phyloP scores from a whole-genome alignment of 2,888 invertebrate species.

The Chelonus formosanus region DNA sequence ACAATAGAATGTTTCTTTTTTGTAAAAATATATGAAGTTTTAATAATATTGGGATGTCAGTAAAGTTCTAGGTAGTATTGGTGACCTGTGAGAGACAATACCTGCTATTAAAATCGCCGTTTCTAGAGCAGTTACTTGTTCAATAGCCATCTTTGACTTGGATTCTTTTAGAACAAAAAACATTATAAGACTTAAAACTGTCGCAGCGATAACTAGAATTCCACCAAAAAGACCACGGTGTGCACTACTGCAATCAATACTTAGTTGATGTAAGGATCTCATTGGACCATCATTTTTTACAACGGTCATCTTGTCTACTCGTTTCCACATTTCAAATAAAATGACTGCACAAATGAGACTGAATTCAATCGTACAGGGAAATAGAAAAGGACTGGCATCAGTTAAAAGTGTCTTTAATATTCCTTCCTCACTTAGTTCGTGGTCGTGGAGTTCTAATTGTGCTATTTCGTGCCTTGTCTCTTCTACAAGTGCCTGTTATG shows the following conservation, averaged over 20 bases:
- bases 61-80: not conserved
- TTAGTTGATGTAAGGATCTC: slow-evolving; percentile 57
- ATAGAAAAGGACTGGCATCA: slow-evolving; percentile 81
- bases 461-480: slow-evolving; percentile 90
- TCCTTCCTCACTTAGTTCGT: slow-evolving; percentile 50
- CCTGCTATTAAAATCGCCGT: slow-evolving; percentile 55
- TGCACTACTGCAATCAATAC: slow-evolving; percentile 83
- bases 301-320: slow-evolving; percentile 72
- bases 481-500: slow-evolving; percentile 71
- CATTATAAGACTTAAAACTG: slow-evolving; percentile 87
- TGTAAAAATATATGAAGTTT: no score
- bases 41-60: no score
- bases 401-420: slow-evolving; percentile 71
- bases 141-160: slow-evolving; percentile 56
- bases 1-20: no score
- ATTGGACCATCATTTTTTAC: slow-evolving; percentile 63
- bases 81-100: slow-evolving; percentile 28
- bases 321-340: slow-evolving; percentile 89
- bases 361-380: slow-evolving; percentile 91
- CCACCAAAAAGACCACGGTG: slow-evolving; percentile 78
- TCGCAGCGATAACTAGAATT: slow-evolving; percentile 80
- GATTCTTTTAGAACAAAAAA: slow-evolving; percentile 84
- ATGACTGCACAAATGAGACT: slow-evolving; percentile 87
- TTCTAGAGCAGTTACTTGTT: slow-evolving; percentile 58
- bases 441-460: slow-evolving; percentile 69